These are phyloP conservation scores for Eilema caniola DNA, from an alignment of 2,888 invertebrate species.

Conservation along the genomic window DNA sequence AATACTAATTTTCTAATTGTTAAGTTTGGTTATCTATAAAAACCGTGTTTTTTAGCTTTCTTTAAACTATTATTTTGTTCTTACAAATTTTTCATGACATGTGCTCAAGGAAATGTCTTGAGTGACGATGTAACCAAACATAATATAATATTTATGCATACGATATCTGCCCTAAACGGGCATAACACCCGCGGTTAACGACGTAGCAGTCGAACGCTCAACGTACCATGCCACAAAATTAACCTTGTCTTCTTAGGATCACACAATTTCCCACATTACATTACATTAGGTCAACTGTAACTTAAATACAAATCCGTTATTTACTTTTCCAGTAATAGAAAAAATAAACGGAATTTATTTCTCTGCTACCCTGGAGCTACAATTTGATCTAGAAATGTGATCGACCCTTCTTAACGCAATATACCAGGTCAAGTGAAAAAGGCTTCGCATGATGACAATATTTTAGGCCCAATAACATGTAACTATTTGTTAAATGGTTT, in stretches of 20 bases:
- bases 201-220: not conserved
- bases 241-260: not conserved
- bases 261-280: not conserved
- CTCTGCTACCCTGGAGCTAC: not conserved
- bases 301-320: not conserved
- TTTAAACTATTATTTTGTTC: too few species aligned
- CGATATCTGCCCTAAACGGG: not conserved
- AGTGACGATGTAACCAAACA: too few species aligned
- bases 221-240: too few species aligned
- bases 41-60: too few species aligned
- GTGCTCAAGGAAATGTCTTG: too few species aligned
- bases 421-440: conserved; percentile 20
- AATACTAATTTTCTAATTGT: too few species aligned
- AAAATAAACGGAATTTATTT: not conserved
- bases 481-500: conserved; percentile 16
- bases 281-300: not conserved
- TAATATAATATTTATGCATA: not conserved
- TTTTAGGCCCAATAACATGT: conserved; percentile 23
- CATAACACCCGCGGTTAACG: not conserved
- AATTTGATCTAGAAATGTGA: conserved; percentile 13
- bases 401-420: conserved; percentile 32
- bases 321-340: not conserved
- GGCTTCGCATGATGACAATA: conserved; percentile 19
- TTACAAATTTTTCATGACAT: too few species aligned
- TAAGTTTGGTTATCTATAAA: too few species aligned